A percentile compares a stretch with the other conserved stretches of the same genome.
These are phyloP conservation scores for Tolypeutes matacus DNA, from an alignment of 2,797 vertebrate genomes.

Conservation along the genomic window DNA sequence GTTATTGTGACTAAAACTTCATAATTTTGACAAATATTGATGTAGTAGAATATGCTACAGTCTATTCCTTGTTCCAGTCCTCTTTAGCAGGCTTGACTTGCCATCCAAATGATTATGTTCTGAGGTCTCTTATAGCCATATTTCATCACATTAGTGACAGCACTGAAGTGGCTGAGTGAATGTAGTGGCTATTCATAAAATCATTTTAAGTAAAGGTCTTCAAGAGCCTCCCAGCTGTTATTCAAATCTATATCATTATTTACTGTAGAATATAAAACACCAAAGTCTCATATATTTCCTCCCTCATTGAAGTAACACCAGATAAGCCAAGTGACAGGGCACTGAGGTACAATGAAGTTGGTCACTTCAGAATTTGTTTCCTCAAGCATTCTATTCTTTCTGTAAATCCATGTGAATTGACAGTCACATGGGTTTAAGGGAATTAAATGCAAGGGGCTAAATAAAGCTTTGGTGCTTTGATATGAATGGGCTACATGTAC, in stretches of 20 bases:
- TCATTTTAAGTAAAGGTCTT: slow-evolving; percentile 81
- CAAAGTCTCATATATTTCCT: slow-evolving; percentile 65
- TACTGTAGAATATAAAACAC: slow-evolving; percentile 76
- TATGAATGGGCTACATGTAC: background rate
- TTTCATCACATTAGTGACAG: slow-evolving; percentile 47
- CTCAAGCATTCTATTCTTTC: slow-evolving; percentile 56
- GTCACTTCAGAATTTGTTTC: slow-evolving; percentile 60
- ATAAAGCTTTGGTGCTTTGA: background rate
- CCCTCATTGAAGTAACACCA: slow-evolving; percentile 57
- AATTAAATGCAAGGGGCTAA: slow-evolving; percentile 26
- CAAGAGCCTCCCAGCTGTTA: slow-evolving; percentile 77
- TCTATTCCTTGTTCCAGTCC: background rate
- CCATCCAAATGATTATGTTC: slow-evolving; percentile 9
- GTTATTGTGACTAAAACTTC: slow-evolving; percentile 49
- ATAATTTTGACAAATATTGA: slow-evolving; percentile 58
- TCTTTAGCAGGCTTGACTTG: slow-evolving; percentile 16
- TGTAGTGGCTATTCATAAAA: slow-evolving; percentile 72
- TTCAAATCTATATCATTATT: slow-evolving; percentile 77
- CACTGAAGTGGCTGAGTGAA: slow-evolving; percentile 67
- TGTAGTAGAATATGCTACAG: background rate
- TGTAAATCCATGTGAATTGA: slow-evolving; percentile 13
- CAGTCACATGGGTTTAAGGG: slow-evolving; percentile 8
- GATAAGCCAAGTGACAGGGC: slow-evolving; percentile 7
- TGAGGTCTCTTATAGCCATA: background rate
- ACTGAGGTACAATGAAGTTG: background rate